phyloP scores from a whole-genome alignment of 2,113 vertebrate genomes.

The Erythrolamprus reginae region DNA sequence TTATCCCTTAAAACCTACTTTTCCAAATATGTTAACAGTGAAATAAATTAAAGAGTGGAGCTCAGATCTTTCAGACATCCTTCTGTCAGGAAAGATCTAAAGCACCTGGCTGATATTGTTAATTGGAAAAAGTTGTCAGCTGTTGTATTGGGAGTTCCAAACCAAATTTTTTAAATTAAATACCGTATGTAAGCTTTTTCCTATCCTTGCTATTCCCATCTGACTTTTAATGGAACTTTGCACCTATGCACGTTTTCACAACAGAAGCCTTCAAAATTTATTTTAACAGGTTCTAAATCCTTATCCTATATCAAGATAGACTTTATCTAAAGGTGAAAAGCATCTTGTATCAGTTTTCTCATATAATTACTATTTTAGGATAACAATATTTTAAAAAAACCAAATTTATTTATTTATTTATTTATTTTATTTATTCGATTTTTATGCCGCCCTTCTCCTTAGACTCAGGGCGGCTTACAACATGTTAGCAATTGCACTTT shows the following conservation, averaged over 20 bases:
- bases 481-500: too few relatives aligned
- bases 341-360: not conserved
- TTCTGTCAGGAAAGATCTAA: not conserved
- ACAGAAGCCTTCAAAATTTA: not conserved
- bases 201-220: not conserved
- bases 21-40: not conserved
- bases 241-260: not conserved
- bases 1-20: conserved; percentile 1
- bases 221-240: not conserved
- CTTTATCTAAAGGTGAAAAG: not conserved
- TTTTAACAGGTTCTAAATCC: not conserved
- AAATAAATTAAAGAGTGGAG: conserved; percentile 3
- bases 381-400: not conserved
- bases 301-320: not conserved
- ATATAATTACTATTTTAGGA: not conserved
- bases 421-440: too few relatives aligned
- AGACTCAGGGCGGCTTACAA: too few relatives aligned
- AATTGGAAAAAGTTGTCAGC: not conserved
- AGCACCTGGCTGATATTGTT: not conserved
- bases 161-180: not conserved
- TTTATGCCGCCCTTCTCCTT: too few relatives aligned
- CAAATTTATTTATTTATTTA: too few relatives aligned
- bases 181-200: not conserved
- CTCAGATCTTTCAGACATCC: not conserved
- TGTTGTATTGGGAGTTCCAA: not conserved